These are phyloP conservation scores for Drosophila pegasa DNA, from an alignment of 2,888 invertebrate species.

Conservation along the genomic window DNA sequence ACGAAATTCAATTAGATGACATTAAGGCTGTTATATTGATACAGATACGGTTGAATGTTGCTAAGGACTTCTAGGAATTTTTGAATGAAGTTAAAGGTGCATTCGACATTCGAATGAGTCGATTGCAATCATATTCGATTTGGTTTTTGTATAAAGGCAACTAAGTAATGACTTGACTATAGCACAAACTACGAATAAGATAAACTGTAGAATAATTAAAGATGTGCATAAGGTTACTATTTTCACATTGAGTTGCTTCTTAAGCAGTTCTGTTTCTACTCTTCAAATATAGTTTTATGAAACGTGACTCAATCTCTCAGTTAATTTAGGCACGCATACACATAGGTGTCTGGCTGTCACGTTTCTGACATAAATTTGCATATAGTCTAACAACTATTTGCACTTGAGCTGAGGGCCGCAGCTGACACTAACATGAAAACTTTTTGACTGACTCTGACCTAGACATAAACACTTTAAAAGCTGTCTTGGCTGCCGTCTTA, in stretches of 20 bases:
- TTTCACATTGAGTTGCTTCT: slow-evolving; percentile 10
- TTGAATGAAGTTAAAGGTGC: background rate
- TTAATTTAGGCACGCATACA: slow-evolving; percentile 8
- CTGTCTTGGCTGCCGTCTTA: background rate
- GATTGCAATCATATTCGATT: too few relatives aligned
- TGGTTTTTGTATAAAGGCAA: too few relatives aligned
- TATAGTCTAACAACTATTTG: slow-evolving; percentile 13
- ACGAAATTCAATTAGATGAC: background rate
- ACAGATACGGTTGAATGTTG: background rate
- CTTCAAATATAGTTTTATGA: slow-evolving; percentile 15
- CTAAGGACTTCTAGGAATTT: background rate
- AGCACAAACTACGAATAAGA: background rate
- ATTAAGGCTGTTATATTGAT: background rate
- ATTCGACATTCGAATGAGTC: background rate
- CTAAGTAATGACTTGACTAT: background rate
- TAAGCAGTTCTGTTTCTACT: background rate
- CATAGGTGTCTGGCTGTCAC: slow-evolving; percentile 30
- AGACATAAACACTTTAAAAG: slow-evolving; percentile 13
- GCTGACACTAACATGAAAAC: slow-evolving; percentile 9
- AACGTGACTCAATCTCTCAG: slow-evolving; percentile 57
- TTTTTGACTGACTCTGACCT: slow-evolving; percentile 12
- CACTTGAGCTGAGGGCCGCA: slow-evolving; percentile 8
- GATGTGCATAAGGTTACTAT: slow-evolving; percentile 7
- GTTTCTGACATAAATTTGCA: slow-evolving; percentile 49
- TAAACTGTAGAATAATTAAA: background rate